Percentiles rank a stretch among this genome's conserved stretches.
phyloP scores from a whole-genome alignment of 2,113 vertebrate genomes.

The Trinectes maculatus region DNA sequence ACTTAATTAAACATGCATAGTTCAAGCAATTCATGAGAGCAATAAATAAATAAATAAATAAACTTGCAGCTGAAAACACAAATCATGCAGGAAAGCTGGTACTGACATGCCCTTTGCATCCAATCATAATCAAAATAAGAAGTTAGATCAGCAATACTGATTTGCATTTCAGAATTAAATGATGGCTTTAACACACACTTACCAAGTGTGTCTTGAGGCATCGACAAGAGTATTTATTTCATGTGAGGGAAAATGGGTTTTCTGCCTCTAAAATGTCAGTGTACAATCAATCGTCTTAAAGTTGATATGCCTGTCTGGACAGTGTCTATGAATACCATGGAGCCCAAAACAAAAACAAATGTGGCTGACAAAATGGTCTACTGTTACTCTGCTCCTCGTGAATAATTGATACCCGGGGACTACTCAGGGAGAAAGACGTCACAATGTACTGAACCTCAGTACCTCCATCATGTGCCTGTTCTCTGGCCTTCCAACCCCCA shows the following conservation, averaged over 20 bases:
- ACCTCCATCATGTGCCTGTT: constrained; percentile 77
- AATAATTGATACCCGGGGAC: constrained; percentile 77
- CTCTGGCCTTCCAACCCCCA: constrained; percentile 53
- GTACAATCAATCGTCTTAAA: constrained; percentile 76
- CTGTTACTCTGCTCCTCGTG: constrained; percentile 69
- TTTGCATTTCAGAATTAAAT: constrained; percentile 47
- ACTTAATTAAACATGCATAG: constrained; percentile 79
- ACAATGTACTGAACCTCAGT: constrained; percentile 63
- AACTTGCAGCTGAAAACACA: constrained; percentile 62
- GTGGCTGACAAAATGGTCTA: constrained; percentile 72
- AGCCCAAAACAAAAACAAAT: constrained; percentile 82
- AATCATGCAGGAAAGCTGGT: constrained; percentile 71
- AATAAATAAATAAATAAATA: constrained; percentile 39
- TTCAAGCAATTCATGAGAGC: constrained; percentile 67
- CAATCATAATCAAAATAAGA: constrained; percentile 43
- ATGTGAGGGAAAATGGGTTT: constrained; percentile 59
- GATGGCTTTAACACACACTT: constrained; percentile 46
- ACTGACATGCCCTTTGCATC: constrained; percentile 73
- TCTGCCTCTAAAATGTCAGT: constrained; percentile 74
- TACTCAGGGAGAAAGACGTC: constrained; percentile 42
- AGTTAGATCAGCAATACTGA: constrained; percentile 35
- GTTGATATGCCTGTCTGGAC: constrained; percentile 77
- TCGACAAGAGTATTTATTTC: constrained; percentile 67
- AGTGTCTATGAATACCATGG: constrained; percentile 73
- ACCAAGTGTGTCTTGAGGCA: constrained; percentile 45